Conservation (phyloP, 2,888 invertebrate genomes). For the Ornithoptera alexandrae region DNA sequence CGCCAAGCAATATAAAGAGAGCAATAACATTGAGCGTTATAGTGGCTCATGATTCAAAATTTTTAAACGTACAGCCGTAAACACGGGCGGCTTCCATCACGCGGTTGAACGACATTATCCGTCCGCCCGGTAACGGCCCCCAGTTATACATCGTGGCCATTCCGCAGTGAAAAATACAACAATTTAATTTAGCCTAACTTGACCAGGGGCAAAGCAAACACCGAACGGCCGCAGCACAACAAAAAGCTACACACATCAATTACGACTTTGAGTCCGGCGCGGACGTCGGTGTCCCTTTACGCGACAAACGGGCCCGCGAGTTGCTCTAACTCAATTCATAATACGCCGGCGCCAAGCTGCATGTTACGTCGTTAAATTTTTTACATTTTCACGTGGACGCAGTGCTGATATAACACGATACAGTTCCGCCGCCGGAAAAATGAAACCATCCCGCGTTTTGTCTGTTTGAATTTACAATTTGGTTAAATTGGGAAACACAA, state of each 20-base stretch:
- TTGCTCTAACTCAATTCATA: slow-evolving; percentile 72
- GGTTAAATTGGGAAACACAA: slow-evolving; percentile 27
- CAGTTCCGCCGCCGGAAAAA: slow-evolving; percentile 38
- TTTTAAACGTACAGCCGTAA: slow-evolving; percentile 44
- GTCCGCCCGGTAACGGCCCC: slow-evolving; percentile 57
- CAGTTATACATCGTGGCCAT: slow-evolving; percentile 57
- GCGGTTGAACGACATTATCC: slow-evolving; percentile 59
- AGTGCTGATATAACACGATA: slow-evolving; percentile 36
- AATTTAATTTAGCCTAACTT: slow-evolving; percentile 77
- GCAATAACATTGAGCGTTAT: slow-evolving; percentile 30
- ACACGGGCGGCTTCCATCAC: slow-evolving; percentile 38
- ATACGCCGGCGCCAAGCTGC: slow-evolving; percentile 45
- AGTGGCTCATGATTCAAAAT: slow-evolving; percentile 41
- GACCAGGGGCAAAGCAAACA: slow-evolving; percentile 62
- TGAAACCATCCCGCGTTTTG: slow-evolving; percentile 37
- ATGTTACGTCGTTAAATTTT: slow-evolving; percentile 51
- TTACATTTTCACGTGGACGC: slow-evolving; percentile 51
- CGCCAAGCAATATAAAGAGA: slow-evolving; percentile 25
- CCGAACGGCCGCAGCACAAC: slow-evolving; percentile 56
- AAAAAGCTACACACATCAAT: slow-evolving; percentile 76
- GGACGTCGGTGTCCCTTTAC: slow-evolving; percentile 52
- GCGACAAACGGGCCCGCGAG: slow-evolving; percentile 52
- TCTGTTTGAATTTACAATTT: slow-evolving; percentile 33
- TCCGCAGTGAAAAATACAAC: slow-evolving; percentile 74
- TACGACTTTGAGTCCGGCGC: slow-evolving; percentile 49